Evolutionary conservation across 2,888 invertebrate species (phyloP).

Genomic region (Petrophora chlorosata): DNA sequence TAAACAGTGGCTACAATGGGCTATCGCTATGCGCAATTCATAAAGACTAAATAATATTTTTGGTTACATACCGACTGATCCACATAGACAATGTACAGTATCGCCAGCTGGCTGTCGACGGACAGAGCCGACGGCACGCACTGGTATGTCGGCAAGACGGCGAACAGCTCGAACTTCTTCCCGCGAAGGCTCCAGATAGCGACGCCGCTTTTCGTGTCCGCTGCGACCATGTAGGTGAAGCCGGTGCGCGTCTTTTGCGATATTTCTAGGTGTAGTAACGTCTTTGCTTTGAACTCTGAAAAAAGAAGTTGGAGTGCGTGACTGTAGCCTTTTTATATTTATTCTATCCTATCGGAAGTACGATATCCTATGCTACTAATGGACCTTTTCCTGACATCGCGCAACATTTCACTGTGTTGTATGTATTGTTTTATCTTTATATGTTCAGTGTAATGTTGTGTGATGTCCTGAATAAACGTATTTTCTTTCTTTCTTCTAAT

Average conservation of each 20-base stretch:
- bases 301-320: slow-evolving; percentile 29
- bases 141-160: slow-evolving; percentile 87
- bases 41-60: too few relatives aligned
- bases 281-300: slow-evolving; percentile 83
- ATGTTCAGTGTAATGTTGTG: too few relatives aligned
- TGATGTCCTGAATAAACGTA: too few relatives aligned
- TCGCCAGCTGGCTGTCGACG: slow-evolving; percentile 83
- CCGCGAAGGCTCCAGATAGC: slow-evolving; percentile 83
- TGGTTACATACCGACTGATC: slow-evolving; percentile 88
- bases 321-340: too few relatives aligned
- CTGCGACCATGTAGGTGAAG: slow-evolving; percentile 84
- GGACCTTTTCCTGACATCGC: too few relatives aligned
- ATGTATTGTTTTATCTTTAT: too few relatives aligned
- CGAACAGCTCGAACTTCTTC: slow-evolving; percentile 66
- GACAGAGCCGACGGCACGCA: slow-evolving; percentile 89
- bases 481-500: too few relatives aligned
- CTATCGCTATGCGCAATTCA: too few relatives aligned
- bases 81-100: slow-evolving; percentile 88
- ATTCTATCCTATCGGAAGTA: too few relatives aligned
- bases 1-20: too few relatives aligned
- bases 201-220: slow-evolving; percentile 86
- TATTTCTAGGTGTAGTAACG: slow-evolving; percentile 72
- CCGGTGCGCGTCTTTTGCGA: slow-evolving; percentile 51
- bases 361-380: too few relatives aligned
- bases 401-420: too few relatives aligned